A percentile compares a stretch with the other conserved stretches of the same genome.
phyloP scores from a whole-genome alignment of 2,888 invertebrate species.

The Agrotis ipsilon region DNA sequence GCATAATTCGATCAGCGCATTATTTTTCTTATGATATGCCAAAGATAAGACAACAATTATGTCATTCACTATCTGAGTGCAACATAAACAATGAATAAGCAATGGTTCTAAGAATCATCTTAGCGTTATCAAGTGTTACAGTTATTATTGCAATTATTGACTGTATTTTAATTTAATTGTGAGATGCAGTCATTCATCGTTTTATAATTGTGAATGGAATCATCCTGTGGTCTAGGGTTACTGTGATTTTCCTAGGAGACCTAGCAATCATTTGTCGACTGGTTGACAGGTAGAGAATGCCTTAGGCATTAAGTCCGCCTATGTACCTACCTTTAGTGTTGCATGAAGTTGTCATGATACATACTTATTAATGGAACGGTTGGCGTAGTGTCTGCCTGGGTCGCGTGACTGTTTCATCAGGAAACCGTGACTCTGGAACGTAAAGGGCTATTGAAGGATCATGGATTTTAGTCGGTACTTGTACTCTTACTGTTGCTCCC shows the following conservation, averaged over 20 bases:
- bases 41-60: conserved; percentile 32
- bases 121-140: conserved; percentile 48
- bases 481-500: too few relatives aligned
- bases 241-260: not conserved
- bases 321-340: too few relatives aligned
- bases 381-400: too few relatives aligned
- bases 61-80: conserved; percentile 41
- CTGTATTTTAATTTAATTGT: conserved; percentile 6
- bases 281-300: too few relatives aligned
- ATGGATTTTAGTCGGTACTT: too few relatives aligned
- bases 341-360: too few relatives aligned
- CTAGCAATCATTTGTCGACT: too few relatives aligned
- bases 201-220: conserved; percentile 31
- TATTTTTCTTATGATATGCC: not conserved
- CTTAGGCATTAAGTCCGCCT: too few relatives aligned
- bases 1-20: not conserved
- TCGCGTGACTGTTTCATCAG: too few relatives aligned
- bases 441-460: too few relatives aligned
- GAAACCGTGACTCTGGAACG: too few relatives aligned
- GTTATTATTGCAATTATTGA: conserved; percentile 39
- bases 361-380: too few relatives aligned
- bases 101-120: conserved; percentile 56
- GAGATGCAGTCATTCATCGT: conserved; percentile 48
- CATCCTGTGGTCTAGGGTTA: not conserved
- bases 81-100: conserved; percentile 41